A percentile compares a stretch with the other conserved stretches of the same genome.
Evolutionary conservation across 2,888 invertebrate species (phyloP).

Genomic region (Acrobasis repandana): DNA sequence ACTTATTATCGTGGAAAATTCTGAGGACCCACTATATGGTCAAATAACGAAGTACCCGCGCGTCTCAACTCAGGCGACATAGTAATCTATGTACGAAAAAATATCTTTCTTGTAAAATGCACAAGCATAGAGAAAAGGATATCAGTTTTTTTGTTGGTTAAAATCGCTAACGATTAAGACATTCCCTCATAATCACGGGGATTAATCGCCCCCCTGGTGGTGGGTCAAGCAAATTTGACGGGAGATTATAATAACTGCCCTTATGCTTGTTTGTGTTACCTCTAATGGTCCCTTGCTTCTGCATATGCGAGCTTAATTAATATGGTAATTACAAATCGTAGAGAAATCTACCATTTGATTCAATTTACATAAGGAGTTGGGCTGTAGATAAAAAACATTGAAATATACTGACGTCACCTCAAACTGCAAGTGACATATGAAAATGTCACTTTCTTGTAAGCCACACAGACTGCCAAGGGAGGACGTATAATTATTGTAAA

Average conservation of each 20-base stretch:
- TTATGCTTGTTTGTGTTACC: slow-evolving; percentile 66
- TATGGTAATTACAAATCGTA: slow-evolving; percentile 8
- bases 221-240: slow-evolving; percentile 71
- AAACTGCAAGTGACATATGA: not conserved
- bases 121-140: not conserved
- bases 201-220: slow-evolving; percentile 38
- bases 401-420: not conserved
- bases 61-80: too few species aligned
- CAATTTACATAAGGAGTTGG: not conserved
- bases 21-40: too few species aligned
- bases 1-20: too few species aligned
- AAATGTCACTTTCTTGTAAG: too few species aligned
- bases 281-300: slow-evolving; percentile 55
- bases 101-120: too few species aligned
- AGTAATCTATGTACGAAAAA: too few species aligned
- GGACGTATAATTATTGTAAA: too few species aligned
- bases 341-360: not conserved
- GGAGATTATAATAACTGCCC: slow-evolving; percentile 70
- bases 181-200: slow-evolving; percentile 41
- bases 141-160: not conserved
- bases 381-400: not conserved
- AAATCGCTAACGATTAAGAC: slow-evolving; percentile 19
- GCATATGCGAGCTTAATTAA: slow-evolving; percentile 37
- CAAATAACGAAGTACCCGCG: too few species aligned
- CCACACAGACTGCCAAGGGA: too few species aligned